Evolutionary conservation across 2,888 invertebrate genomes (phyloP), one percentile per base, ranked within the genome.

Genomic region (Mythimna lalbum): DNA sequence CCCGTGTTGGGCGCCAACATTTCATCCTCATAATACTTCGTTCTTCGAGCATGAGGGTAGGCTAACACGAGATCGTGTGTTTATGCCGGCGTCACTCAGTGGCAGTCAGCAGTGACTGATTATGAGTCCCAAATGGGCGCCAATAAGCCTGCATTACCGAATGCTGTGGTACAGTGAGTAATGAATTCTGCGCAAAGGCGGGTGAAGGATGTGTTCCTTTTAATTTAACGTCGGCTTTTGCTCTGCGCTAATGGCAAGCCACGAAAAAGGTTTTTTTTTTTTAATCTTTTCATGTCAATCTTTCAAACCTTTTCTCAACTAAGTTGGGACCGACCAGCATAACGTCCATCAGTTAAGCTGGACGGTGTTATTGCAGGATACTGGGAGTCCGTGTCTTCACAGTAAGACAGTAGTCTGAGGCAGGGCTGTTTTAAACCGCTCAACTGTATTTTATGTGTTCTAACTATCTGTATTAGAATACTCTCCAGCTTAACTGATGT

Each of bases 101-200:
- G 21, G 65, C 73, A 74, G 27, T 66, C 65, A 23, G 7, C 39
- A 7, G 82, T 78, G 79, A 82, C 73, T 72, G 82, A 79, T 82
- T 68, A 68, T 49, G 49, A 27, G 70, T 27, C 84, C 84, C 82
- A 69, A 67, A 74, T 78, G 86, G 84, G 84, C 80, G 82, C 80
- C 86, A 86, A 73, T 72, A 67, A 67, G 56, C 72, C 31, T 47
- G 60, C 78, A 72, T 56, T 68, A 59, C 43, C 57, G 59, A 69
- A 68, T 43, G n/a, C 55, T 59, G 64, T 14, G 56, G 53, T 27
- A 72, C 62, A n/a, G 68, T 78, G 68, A 82, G 52, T 79, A 79
- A 79, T 72, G 64, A 78, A 78, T 59, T 59, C 10, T 1, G 23
- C 10, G 36, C 36, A 68, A 60, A 82, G 68, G 78, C 65, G 59